Evolutionary conservation across 2,113 vertebrate genomes (phyloP).

Genomic region (Platanista minor): DNA sequence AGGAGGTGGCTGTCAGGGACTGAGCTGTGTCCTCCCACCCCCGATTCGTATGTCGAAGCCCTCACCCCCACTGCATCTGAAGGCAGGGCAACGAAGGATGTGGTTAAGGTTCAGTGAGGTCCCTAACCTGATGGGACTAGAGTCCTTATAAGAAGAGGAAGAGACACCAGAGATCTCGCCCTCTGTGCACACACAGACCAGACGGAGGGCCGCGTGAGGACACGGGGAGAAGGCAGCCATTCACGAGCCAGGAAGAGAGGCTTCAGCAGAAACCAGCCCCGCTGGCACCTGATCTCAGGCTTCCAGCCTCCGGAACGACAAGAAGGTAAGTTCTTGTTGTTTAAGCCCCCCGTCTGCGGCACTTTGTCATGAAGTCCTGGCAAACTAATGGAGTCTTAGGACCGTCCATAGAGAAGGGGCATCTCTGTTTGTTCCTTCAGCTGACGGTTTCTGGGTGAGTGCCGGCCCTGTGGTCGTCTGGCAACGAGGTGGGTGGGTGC

Average conservation of each 20-base stretch:
- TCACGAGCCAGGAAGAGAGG: neutral
- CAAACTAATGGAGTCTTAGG: neutral
- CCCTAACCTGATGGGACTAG: neutral
- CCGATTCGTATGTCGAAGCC: neutral
- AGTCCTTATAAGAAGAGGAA: neutral
- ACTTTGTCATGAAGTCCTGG: neutral
- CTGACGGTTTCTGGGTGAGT: accelerated
- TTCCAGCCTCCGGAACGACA: neutral
- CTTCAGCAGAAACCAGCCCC: neutral
- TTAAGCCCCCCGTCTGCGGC: accelerated
- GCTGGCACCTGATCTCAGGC: neutral
- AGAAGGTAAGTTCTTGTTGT: neutral
- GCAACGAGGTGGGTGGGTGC: neutral
- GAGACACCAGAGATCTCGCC: neutral
- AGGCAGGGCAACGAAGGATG: neutral
- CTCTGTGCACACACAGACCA: neutral
- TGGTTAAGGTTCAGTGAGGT: neutral
- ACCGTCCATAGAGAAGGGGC: neutral
- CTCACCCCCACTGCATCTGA: neutral
- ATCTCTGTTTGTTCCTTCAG: neutral
- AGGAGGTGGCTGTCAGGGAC: neutral
- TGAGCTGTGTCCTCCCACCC: neutral
- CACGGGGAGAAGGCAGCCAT: neutral
- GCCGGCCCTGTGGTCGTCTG: neutral
- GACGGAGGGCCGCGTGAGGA: neutral